Conservation (phyloP, 2,797 vertebrate genomes). For the Moxostoma hubbsi region DNA sequence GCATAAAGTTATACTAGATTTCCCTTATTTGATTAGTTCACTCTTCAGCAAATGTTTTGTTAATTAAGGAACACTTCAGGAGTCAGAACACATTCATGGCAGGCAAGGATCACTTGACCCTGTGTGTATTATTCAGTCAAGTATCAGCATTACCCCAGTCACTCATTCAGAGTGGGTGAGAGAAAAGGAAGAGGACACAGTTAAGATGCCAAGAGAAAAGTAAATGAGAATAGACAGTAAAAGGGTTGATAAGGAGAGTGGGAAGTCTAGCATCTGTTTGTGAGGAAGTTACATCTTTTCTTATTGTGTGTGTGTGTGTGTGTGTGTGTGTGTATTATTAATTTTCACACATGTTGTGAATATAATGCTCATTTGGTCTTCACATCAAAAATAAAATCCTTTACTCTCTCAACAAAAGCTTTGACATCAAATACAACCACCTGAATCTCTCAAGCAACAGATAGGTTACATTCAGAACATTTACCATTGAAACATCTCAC, state of each 20-base stretch:
- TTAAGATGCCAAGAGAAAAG: slow-evolving; percentile 20
- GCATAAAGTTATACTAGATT: not conserved
- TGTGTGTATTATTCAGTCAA: no score
- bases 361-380: slow-evolving; percentile 29
- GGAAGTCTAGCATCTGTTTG: slow-evolving; percentile 4
- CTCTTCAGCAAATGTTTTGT: slow-evolving; percentile 9
- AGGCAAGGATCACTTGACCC: no score
- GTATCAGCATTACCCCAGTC: no score
- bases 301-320: not conserved
- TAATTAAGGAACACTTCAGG: slow-evolving; percentile 49
- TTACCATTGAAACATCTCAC: slow-evolving; percentile 17
- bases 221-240: not conserved
- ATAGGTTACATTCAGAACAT: slow-evolving; percentile 46
- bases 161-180: no score
- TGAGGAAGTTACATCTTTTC: not conserved
- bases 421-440: slow-evolving; percentile 25
- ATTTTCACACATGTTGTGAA: slow-evolving; percentile 24
- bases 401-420: slow-evolving; percentile 16
- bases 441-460: slow-evolving; percentile 10
- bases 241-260: not conserved
- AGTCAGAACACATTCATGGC: slow-evolving; percentile 28
- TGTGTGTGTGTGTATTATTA: not conserved
- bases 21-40: not conserved
- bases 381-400: slow-evolving; percentile 17
- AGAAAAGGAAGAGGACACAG: not conserved